Evolutionary conservation across 2,113 vertebrate genomes (phyloP), one percentile per base, ranked within the genome.

Genomic region (Panurus biarmicus): DNA sequence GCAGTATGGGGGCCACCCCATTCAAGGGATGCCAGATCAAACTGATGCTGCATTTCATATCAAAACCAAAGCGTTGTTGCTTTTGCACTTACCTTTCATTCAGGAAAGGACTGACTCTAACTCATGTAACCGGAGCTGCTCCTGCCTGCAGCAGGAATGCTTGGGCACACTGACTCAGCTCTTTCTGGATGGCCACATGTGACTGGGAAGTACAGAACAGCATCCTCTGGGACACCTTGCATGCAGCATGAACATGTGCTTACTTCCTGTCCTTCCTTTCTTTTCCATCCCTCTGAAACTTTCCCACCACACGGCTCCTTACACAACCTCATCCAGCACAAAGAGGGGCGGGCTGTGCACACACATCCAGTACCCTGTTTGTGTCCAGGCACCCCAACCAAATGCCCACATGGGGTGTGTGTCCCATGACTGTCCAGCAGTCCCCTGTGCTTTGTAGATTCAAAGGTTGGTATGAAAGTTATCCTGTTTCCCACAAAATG

Each of bases 331-430:
- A 66, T 9, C 21, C 85, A 64, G 66, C 48, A 36, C 31, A 11
- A 6, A 1, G 58, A 65, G 25, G 45, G 33, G 58, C 54, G 35
- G 44, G 51, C 53, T 54, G 60, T 11, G 42, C 0, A 0, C 5
- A 22, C 20, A 5, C 50, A 76, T 26, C 58, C 31, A 3, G 0
- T 15, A 2, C 28, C 33, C 16, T 0, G 0, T 12, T 12, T 47
- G 53, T 18, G 48, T 24, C 7, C 42, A 15, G n/a, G 28, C 38
- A 51, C 14, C 42, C 36, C 7, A 0, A 14, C 20, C 2, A 2
- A 56, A 67, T 8, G 5, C 29, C 67, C 31, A 4, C 1, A 0
- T 1, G 4, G n/a, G 25, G 23, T 36, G 35, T 1, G 0, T 3
- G 3, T 21, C 48, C 54, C 0, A 0, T 33, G 31, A 18, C 57